Evolutionary conservation across 1,140 invertebrate species (phyloP), one percentile per base, ranked within the genome.

Genomic region (Drosophila tristis): DNA sequence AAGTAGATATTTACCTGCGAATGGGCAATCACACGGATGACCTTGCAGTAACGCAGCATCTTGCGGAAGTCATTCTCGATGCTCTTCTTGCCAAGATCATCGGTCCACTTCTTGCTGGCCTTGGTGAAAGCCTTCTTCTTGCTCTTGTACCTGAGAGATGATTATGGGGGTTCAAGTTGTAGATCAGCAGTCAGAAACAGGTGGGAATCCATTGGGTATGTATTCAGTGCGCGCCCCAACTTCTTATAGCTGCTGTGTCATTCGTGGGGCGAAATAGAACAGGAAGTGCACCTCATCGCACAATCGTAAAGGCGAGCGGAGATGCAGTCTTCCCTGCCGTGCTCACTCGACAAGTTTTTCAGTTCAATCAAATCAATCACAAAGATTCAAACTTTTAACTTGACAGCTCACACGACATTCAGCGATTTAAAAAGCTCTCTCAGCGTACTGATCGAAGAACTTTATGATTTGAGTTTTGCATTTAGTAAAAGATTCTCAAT

Each of bases 81-180:
- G 56, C 97, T 97, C 93, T 99, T 98, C 92, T 97, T 97, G 47
- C 99, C 99, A 68, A 97, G 94, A 79, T 98, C 96, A 94, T 99
- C 98, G 87, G 97, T 96, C 98, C 99, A 99, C 93, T 99, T 99
- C 94, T 99, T 99, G 91, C 97, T 96, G 60, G 97, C 95, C 93
- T 99, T 99, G 66, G 98, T 98, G 93, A 99, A 99, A 80, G 99
- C 99, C 97, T 99, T 99, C 97, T 99, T 99, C 95, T 99, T 99
- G 92, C 97, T 98, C 93, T 98, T 98, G 94, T 98, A 99, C 99
- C 99, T 99, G 78, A 29, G 68, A 56, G 56, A 74, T 55, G 51
- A 58, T 71, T 13, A 39, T 39, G 35, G 35, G 26, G 60, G 20
- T 1, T 64, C 62, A 70, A 64, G 74, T 78, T 75, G 49, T 4